A percentile compares a stretch with the other conserved stretches of the same genome.
These are phyloP conservation scores for Xylocampa areola DNA, from an alignment of 2,888 invertebrate species.

Conservation along the genomic window DNA sequence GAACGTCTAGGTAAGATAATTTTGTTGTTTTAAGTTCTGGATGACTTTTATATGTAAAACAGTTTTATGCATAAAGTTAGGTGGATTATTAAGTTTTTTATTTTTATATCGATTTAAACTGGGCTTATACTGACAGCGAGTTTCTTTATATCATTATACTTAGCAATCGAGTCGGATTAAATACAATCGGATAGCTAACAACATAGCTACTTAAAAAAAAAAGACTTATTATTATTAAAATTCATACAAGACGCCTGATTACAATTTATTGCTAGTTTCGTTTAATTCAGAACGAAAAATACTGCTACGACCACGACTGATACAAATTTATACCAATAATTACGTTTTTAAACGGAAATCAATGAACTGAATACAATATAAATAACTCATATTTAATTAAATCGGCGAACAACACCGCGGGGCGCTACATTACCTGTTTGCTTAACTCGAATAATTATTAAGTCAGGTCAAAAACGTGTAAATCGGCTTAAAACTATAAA, in stretches of 20 bases:
- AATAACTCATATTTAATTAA: constrained; percentile 47
- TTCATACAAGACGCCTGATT: neutral
- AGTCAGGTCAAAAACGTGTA: constrained; percentile 57
- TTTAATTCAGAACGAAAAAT: neutral
- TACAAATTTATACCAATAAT: constrained; percentile 10
- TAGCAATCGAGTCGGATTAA: too few species aligned
- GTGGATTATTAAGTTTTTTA: too few species aligned
- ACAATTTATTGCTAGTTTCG: neutral
- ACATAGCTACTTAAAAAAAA: too few species aligned
- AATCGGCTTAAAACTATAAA: constrained; percentile 62
- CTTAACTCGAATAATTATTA: constrained; percentile 49
- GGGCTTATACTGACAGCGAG: too few species aligned
- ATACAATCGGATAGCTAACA: too few species aligned
- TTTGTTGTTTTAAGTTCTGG: neutral
- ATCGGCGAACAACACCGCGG: constrained; percentile 38
- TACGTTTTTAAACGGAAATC: constrained; percentile 6
- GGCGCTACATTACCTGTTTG: constrained; percentile 45
- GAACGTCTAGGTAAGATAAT: neutral
- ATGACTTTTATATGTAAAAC: too few species aligned
- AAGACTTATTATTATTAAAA: too few species aligned
- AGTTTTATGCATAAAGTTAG: too few species aligned
- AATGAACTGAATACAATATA: constrained; percentile 22
- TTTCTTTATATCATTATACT: too few species aligned
- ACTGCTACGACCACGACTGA: neutral
- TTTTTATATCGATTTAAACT: too few species aligned